Evolutionary conservation across 2,888 invertebrate species (phyloP).

Genomic region (Epinotia bilunana): DNA sequence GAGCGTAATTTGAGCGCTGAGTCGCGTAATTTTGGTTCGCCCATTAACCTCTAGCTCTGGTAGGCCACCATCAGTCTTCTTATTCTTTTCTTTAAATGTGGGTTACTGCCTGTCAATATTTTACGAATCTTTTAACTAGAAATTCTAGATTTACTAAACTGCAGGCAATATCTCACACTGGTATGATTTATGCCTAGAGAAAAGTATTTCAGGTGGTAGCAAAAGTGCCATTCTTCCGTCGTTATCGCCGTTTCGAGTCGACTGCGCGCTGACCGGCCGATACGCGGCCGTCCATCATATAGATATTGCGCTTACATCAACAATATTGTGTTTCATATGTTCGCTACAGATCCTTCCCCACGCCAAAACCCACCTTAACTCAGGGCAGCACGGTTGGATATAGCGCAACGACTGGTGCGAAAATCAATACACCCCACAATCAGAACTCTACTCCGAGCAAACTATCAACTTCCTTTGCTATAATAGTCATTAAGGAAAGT

Average conservation of each 20-base stretch:
- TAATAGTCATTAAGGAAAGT: constrained; percentile 47
- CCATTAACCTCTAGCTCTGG: no score
- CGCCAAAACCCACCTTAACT: constrained; percentile 51
- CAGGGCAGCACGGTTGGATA: constrained; percentile 43
- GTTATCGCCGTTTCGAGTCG: constrained; percentile 79
- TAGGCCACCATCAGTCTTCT: no score
- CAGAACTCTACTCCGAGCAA: constrained; percentile 49
- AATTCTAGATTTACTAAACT: not conserved
- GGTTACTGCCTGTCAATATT: no score
- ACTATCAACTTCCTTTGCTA: constrained; percentile 50
- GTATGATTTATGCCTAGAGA: not conserved
- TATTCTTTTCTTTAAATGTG: no score
- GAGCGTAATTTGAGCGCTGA: no score
- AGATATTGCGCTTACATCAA: constrained; percentile 80
- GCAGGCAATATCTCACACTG: not conserved
- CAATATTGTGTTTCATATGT: constrained; percentile 79
- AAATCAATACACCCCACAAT: constrained; percentile 66
- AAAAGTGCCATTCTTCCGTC: constrained; percentile 38
- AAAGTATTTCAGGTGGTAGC: not conserved
- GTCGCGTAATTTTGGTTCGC: no score
- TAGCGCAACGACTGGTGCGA: constrained; percentile 38
- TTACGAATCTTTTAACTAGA: not conserved
- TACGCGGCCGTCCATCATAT: constrained; percentile 80
- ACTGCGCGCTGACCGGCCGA: constrained; percentile 77
- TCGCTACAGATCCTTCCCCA: constrained; percentile 44